Base-by-base conservation (phyloP, 2,113 vertebrate genomes). In the Salvelinus fontinalis region DNA sequence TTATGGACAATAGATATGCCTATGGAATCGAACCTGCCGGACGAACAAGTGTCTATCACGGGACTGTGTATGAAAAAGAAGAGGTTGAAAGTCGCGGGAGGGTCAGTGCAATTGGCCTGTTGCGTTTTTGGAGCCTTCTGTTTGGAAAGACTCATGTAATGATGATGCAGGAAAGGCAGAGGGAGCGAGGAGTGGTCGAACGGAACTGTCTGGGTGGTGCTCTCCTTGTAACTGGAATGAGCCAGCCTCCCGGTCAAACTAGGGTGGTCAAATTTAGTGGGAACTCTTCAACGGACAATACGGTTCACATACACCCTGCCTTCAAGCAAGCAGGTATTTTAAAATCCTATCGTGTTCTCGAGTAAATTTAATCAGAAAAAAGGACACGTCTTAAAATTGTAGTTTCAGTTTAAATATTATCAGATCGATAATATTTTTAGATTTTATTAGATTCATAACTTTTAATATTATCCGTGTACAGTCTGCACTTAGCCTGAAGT, bases 91-190 rank as follows among this genome's bases (percentile, higher is more conserved):
- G 93, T 87, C 82, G 84, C 90, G 69, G 73, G 88, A 88, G 85
- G 84, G 70, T 71, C 76, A 20, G 70, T 67, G 80, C 80, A 48
- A 79, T 80, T 49, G 78, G 75, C 76, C 60, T 26, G 75, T 79
- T 65, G 73, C 48, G 67, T 51, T 51, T 26, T 71, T 44, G 65
- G 81, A 83, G 83, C 81, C 87, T 83, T 90, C 87, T 76, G 79
- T 84, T 79, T 85, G 83, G 87, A 74, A 84, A 90, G 89, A 87
- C 91, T 93, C 84, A 89, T 95, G 95, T 94, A 93, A 97, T 84
- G 94, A 97, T 97, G 97, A 91, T 95, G 94, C 94, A 83, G 91
- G 89, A 91, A 87, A 86, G 90, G 92, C 87, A 89, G 88, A 89
- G 90, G 78, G 88, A 89, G 88, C 91, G 89, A 79, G 93, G 90